A percentile compares a stretch with the other conserved stretches of the same genome.
Conservation (phyloP, 2,888 invertebrate species). For the Noctua fimbriata region DNA sequence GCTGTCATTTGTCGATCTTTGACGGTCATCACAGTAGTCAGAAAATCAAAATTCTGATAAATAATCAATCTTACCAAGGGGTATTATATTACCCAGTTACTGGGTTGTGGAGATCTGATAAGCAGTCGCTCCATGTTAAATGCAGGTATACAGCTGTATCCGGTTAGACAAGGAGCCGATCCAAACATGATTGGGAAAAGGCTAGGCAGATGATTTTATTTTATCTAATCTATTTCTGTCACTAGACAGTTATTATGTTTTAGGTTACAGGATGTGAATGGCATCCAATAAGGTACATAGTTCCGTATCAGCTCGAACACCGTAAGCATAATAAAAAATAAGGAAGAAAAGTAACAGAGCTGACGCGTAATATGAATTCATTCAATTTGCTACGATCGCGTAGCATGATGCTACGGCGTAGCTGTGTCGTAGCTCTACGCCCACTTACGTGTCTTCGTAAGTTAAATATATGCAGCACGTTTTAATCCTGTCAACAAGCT, state of each 20-base stretch:
- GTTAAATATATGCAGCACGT: neutral
- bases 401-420: constrained; percentile 46
- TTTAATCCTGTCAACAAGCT: neutral
- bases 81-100: neutral
- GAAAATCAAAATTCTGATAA: neutral
- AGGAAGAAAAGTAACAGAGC: neutral
- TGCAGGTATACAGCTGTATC: neutral
- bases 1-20: neutral
- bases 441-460: neutral
- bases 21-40: neutral
- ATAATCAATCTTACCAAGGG: no score
- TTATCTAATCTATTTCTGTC: neutral
- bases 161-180: neutral
- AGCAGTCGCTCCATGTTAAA: neutral
- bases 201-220: neutral
- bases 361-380: neutral
- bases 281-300: neutral
- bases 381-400: constrained; percentile 21
- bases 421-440: constrained; percentile 24
- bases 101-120: neutral
- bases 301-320: neutral
- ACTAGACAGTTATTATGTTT: neutral
- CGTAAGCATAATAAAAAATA: neutral
- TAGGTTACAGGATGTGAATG: neutral
- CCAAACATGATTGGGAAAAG: neutral